Base-by-base conservation (phyloP, 53 echinoderm and acorn worm genomes). In the Henricia sp. region DNA sequence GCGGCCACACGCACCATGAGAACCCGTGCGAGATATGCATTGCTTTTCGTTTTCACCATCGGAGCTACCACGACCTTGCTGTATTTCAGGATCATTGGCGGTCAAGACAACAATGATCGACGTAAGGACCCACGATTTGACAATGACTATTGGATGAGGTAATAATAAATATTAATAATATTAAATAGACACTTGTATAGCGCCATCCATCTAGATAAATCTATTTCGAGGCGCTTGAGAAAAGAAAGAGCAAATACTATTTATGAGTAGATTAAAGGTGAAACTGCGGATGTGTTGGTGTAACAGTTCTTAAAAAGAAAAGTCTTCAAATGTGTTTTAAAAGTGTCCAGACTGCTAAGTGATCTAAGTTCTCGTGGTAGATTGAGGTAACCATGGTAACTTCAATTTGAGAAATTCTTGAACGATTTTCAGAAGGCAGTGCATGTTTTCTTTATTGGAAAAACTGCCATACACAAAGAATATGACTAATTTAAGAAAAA, bases 1-100 rank as follows among this genome's bases (percentile, higher is more conserved):
- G 14, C 62, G 8, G 62, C 33, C 62, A 29, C 14, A 32, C 50
- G 26, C 74, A 53, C n/a, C 73, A 77, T 77, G 77, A 77, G 77
- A 16, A 77, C 77, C 26, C 38, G 59, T 27, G 42, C 77, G 3
- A 77, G 77, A 59, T 77, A 77, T 77, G 1, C 32, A 41, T 16
- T 24, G 3, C 77, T 77, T 24, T 29, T 60, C 10, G 34, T 77
- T 19, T 27, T 17, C 17, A 16, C 19, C 6, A 32, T 29, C 16
- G 57, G 26, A 59, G 60, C 26, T 58, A 32, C 41, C 37, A 13
- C 42, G 42, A n/a, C n/a, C n/a, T 55, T 58, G 40, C 36, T 77
- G 14, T 77, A 59, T 43, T 6, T 77, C 30, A 40, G 39, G 3
- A 40, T 77, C 28, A 77, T 57, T 3, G n/a, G 38, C 1, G 37